phyloP scores from a whole-genome alignment of 1,140 invertebrate species.

The Sycobia sp. region DNA sequence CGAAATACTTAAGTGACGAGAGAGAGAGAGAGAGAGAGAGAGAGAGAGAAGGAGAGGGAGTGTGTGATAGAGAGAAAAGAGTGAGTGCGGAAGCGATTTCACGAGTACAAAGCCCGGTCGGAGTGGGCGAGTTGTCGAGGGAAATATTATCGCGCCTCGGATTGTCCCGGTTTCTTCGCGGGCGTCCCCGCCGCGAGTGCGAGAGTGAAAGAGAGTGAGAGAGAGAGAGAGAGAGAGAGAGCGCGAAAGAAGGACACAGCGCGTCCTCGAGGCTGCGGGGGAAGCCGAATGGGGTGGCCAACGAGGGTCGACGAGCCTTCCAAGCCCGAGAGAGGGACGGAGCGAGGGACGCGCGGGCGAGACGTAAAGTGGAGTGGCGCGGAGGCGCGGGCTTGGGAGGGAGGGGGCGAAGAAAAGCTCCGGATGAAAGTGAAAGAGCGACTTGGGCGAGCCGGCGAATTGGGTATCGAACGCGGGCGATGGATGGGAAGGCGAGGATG shows the following conservation, averaged over 20 bases:
- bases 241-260: slow-evolving; percentile 38
- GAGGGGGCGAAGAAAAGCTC: slow-evolving; percentile 15
- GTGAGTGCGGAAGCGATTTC: neutral
- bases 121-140: slow-evolving; percentile 57
- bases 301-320: slow-evolving; percentile 45
- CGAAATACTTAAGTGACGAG: no score
- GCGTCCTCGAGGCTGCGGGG: slow-evolving; percentile 38
- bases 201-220: no score
- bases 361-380: slow-evolving; percentile 28
- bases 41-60: no score
- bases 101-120: slow-evolving; percentile 46
- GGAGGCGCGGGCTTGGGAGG: no score
- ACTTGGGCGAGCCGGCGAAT: slow-evolving; percentile 1
- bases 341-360: neutral
- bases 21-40: neutral
- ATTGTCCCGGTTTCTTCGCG: slow-evolving; percentile 37
- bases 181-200: neutral
- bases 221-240: no score
- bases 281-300: slow-evolving; percentile 55
- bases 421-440: slow-evolving; percentile 31
- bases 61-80: slow-evolving; percentile 7
- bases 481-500: no score
- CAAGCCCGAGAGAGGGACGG: slow-evolving; percentile 8
- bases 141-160: slow-evolving; percentile 57
- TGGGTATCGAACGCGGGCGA: slow-evolving; percentile 19